Percentiles rank a stretch among this genome's conserved stretches.
Evolutionary conservation across 2,797 vertebrate species (phyloP).

Genomic region (Rachycentron canadum): DNA sequence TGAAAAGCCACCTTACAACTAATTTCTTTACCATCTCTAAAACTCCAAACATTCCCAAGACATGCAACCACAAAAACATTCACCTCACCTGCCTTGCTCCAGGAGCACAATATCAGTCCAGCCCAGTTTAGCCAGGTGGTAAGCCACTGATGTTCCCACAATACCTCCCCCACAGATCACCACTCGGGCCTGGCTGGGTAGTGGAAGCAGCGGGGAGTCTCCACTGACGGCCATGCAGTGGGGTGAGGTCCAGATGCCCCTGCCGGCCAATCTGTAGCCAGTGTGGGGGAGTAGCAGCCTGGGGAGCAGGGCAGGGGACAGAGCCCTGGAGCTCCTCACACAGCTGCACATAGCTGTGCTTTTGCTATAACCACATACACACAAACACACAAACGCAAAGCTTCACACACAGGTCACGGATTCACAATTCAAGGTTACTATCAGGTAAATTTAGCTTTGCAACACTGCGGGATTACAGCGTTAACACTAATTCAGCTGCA

Average conservation of each 20-base stretch:
- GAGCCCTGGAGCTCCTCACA: constrained; percentile 82
- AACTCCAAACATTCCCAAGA: background rate
- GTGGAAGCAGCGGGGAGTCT: constrained; percentile 74
- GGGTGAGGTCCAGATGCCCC: constrained; percentile 66
- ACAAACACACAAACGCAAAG: background rate
- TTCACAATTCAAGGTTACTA: background rate
- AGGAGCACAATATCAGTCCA: constrained; percentile 95
- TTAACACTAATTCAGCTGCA: background rate
- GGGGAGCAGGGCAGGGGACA: constrained; percentile 86
- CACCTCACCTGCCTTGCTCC: constrained; percentile 95
- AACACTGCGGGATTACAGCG: background rate
- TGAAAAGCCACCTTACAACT: background rate
- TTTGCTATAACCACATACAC: constrained; percentile 38
- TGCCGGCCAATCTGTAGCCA: constrained; percentile 70
- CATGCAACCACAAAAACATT: background rate
- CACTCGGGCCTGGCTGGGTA: constrained; percentile 92
- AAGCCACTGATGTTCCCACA: constrained; percentile 94
- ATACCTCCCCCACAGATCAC: constrained; percentile 97
- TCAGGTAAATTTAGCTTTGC: background rate
- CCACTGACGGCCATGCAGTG: constrained; percentile 66
- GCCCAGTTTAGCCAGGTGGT: constrained; percentile 95
- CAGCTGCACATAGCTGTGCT: constrained; percentile 84
- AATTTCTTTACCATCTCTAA: background rate
- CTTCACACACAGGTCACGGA: background rate
- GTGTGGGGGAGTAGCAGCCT: constrained; percentile 82